Conservation (phyloP, 2,113 vertebrate species). For the Lophius piscatorius region DNA sequence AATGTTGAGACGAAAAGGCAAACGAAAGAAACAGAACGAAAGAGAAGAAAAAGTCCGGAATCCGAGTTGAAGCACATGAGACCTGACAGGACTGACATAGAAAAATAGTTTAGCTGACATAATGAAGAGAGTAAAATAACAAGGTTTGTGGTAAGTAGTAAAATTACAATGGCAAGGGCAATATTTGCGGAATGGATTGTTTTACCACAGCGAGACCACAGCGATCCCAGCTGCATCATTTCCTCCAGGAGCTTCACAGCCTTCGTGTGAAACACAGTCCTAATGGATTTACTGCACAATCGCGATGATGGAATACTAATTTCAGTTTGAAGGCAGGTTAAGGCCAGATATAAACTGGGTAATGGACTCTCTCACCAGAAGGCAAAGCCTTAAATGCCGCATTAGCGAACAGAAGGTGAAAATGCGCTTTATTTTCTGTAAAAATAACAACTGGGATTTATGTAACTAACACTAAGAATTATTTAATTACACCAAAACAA, state of each 20-base stretch:
- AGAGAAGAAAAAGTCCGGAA: slow-evolving; percentile 8
- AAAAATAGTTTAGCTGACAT: slow-evolving; percentile 33
- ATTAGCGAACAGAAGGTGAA: too few species aligned
- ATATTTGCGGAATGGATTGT: slow-evolving; percentile 45
- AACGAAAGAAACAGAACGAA: background rate
- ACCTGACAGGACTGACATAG: slow-evolving; percentile 28
- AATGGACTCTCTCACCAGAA: too few species aligned
- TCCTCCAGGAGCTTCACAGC: background rate
- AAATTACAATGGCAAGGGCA: slow-evolving; percentile 37
- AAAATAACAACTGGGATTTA: too few species aligned
- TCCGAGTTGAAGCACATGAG: slow-evolving; percentile 2
- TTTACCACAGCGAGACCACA: slow-evolving; percentile 53
- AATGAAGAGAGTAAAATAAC: slow-evolving; percentile 48
- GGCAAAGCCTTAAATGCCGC: too few species aligned
- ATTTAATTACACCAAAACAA: too few species aligned
- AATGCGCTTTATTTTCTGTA: too few species aligned
- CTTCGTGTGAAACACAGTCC: slow-evolving; percentile 7
- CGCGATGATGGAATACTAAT: slow-evolving; percentile 17
- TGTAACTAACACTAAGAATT: too few species aligned
- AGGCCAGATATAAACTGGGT: too few species aligned
- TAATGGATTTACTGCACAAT: slow-evolving; percentile 9
- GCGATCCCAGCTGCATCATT: slow-evolving; percentile 29
- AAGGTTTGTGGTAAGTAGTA: slow-evolving; percentile 40
- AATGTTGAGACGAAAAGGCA: background rate
- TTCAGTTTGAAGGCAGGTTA: background rate